Evolutionary conservation across 2,888 invertebrate genomes (phyloP).

Genomic region (Amblyjoppa proteus): DNA sequence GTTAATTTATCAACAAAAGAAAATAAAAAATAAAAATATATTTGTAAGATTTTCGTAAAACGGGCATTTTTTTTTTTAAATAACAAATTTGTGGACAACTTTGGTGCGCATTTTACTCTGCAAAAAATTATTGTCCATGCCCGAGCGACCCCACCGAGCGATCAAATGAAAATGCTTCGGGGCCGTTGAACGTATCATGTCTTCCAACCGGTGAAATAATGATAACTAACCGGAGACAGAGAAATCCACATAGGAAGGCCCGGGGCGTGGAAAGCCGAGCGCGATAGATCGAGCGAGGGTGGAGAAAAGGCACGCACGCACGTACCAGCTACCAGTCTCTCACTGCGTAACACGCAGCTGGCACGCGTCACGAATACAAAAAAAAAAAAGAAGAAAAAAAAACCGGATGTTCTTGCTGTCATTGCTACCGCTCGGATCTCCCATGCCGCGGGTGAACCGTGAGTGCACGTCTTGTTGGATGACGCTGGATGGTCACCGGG

Average conservation of each 20-base stretch:
- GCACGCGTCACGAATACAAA: slow-evolving; percentile 60
- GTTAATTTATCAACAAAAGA: too few relatives aligned
- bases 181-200: slow-evolving; percentile 29
- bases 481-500: slow-evolving; percentile 38
- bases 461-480: slow-evolving; percentile 23
- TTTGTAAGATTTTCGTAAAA: too few relatives aligned
- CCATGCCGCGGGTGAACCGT: slow-evolving; percentile 24
- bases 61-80: too few relatives aligned
- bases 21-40: too few relatives aligned
- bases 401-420: slow-evolving; percentile 61
- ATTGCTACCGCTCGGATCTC: not conserved
- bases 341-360: slow-evolving; percentile 60
- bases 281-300: slow-evolving; percentile 59
- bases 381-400: slow-evolving; percentile 42
- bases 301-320: slow-evolving; percentile 46
- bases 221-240: slow-evolving; percentile 43
- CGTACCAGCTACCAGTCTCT: slow-evolving; percentile 8
- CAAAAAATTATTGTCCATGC: too few relatives aligned
- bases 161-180: slow-evolving; percentile 39
- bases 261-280: slow-evolving; percentile 62
- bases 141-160: not conserved
- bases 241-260: slow-evolving; percentile 52
- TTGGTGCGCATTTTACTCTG: too few relatives aligned
- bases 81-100: too few relatives aligned
- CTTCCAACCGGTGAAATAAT: slow-evolving; percentile 58